phyloP scores from a whole-genome alignment of 1,140 invertebrate genomes.

The Pseudomyrmex cubaensis region DNA sequence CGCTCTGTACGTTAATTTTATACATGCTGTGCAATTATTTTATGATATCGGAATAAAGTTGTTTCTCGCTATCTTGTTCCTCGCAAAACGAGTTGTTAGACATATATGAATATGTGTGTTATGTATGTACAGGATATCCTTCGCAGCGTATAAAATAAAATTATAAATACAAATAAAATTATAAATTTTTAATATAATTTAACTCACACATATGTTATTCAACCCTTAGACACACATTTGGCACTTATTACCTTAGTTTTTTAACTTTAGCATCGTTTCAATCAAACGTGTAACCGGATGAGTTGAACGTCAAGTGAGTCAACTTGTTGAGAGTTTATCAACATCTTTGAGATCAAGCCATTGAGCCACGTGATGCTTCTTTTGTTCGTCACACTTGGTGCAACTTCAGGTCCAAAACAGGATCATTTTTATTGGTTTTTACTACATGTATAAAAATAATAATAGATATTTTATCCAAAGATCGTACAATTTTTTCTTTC shows the following conservation, averaged over 20 bases:
- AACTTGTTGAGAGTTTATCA: too few species aligned
- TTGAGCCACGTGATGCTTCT: too few species aligned
- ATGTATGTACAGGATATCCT: constrained; percentile 5
- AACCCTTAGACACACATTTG: too few species aligned
- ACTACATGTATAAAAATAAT: neutral
- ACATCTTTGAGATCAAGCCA: too few species aligned
- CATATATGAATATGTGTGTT: neutral
- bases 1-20: constrained; percentile 9
- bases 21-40: constrained; percentile 24
- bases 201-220: neutral
- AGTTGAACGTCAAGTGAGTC: too few species aligned
- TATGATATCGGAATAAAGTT: constrained; percentile 28
- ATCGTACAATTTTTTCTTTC: constrained; percentile 39
- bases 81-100: constrained; percentile 19
- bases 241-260: too few species aligned
- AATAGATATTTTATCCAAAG: constrained; percentile 4
- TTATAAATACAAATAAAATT: constrained; percentile 21
- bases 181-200: constrained; percentile 33
- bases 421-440: neutral
- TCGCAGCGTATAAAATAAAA: neutral
- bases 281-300: too few species aligned
- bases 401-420: too few species aligned
- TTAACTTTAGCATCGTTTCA: too few species aligned
- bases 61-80: constrained; percentile 17
- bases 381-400: too few species aligned